Percentiles rank a stretch among this genome's conserved stretches.
These are phyloP conservation scores for Stigmatopora argus DNA, from an alignment of 2,113 vertebrate species.

Conservation along the genomic window DNA sequence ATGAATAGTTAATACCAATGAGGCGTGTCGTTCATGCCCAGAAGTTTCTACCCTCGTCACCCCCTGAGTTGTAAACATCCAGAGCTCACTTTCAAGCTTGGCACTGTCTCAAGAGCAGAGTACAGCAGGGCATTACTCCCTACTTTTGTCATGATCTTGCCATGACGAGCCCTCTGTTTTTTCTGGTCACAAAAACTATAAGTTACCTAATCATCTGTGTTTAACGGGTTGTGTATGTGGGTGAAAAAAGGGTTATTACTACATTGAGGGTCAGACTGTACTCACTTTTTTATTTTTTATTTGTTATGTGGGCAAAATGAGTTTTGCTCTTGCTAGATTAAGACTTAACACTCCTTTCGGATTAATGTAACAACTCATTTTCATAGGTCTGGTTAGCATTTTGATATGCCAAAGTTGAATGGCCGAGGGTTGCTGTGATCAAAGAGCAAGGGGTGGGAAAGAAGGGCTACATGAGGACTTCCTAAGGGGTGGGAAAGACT, in stretches of 20 bases:
- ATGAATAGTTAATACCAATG: constrained; percentile 75
- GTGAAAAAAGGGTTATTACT: constrained; percentile 9
- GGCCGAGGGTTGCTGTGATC: constrained; percentile 48
- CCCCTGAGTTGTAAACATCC: constrained; percentile 57
- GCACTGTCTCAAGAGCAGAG: constrained; percentile 48
- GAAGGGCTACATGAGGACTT: constrained; percentile 47
- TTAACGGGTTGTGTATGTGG: constrained; percentile 6
- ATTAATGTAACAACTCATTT: constrained; percentile 37
- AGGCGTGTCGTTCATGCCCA: constrained; percentile 71
- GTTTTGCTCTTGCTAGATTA: constrained; percentile 58
- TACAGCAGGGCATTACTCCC: constrained; percentile 52
- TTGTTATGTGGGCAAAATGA: constrained; percentile 54
- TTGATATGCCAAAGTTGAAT: constrained; percentile 68
- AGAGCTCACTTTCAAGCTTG: constrained; percentile 58
- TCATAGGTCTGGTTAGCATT: constrained; percentile 38
- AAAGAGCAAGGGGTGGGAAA: constrained; percentile 26
- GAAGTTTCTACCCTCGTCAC: constrained; percentile 66
- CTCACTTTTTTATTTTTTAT: constrained; percentile 27
- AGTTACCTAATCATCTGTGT: constrained; percentile 33
- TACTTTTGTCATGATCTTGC: constrained; percentile 53
- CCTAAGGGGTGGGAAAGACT: constrained; percentile 49
- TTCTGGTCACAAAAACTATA: constrained; percentile 9
- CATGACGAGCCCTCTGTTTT: constrained; percentile 28
- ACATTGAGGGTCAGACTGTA: constrained; percentile 11
- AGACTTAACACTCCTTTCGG: constrained; percentile 50